Evolutionary conservation across 2,888 invertebrate species (phyloP), one percentile per base, ranked within the genome.

Genomic region (Cremastinae sp.): DNA sequence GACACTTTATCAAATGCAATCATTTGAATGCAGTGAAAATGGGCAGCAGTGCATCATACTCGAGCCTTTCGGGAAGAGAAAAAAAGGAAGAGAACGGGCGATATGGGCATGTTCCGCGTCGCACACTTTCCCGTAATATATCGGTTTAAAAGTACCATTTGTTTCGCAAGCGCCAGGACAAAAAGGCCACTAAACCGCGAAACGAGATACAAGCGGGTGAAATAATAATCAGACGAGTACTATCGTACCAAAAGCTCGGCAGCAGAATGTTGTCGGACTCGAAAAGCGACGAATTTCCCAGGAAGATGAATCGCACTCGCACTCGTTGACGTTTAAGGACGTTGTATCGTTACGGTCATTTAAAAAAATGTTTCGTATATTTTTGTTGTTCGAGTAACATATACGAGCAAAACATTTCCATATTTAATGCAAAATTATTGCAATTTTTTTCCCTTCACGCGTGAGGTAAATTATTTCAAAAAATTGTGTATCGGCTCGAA

Each of bases 81-180:
- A 22, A 5, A 22, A 22, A 75, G 73, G 73, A 74, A 75, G 73
- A 58, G 70, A 59, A 71, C 75, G 51, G 53, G 14, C 35, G 45
- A 9, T 3, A 39, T 47, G 35, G 22, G 35, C 37, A 28, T 14
- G 61, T 53, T 12, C 37, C 12, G 20, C 59, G 51, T 51, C 56
- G 35, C 73, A 64, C 62, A 61, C 41, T 61, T 61, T 65, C 37
- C 66, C 83, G 86, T 88, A 86, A 88, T 87, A 87, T 88, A 87
- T 89, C 84, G 87, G 86, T 84, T 85, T 84, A 87, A 86, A 85
- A 87, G 88, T 87, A 83, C 86, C 88, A 88, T 89, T 89, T 88
- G 88, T 89, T 89, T 82, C 28, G 28, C 2, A 82, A 82, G 81
- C 81, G 81, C 53, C 62, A 81, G 83, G 80, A 87, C 84, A 85